phyloP scores from a whole-genome alignment of 2,888 invertebrate genomes.

The Leptodirus hochenwartii region DNA sequence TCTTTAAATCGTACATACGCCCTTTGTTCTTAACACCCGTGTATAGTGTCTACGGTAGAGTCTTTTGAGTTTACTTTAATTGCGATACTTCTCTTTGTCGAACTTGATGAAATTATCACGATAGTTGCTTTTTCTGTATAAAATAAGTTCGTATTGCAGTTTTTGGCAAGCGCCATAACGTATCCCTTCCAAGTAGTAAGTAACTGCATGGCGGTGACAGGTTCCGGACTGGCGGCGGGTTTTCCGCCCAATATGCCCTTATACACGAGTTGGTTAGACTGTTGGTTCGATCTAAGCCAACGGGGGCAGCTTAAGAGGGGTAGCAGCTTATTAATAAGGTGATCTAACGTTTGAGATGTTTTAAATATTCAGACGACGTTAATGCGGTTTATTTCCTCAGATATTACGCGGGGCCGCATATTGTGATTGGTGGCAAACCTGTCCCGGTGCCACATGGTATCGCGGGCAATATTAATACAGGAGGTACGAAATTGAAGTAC shows the following conservation, averaged over 20 bases:
- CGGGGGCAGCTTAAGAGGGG: conserved; percentile 72
- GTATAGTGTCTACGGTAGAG: too few species aligned
- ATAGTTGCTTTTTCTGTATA: too few species aligned
- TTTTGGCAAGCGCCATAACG: conserved; percentile 67
- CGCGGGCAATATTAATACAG: too few species aligned
- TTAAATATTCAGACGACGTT: too few species aligned
- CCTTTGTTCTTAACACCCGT: too few species aligned
- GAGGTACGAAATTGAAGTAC: too few species aligned
- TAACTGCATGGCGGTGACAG: conserved; percentile 76
- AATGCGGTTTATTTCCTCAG: too few species aligned
- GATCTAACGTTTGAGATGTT: too few species aligned
- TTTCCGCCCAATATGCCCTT: conserved; percentile 69
- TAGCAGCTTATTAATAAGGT: conserved; percentile 59
- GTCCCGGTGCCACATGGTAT: too few species aligned
- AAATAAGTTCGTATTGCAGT: conserved; percentile 35
- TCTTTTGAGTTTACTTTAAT: too few species aligned
- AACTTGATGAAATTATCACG: conserved; percentile 4
- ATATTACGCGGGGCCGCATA: conserved; percentile 39
- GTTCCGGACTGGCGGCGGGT: conserved; percentile 64
- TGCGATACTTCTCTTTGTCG: too few species aligned
- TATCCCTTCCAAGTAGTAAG: conserved; percentile 87
- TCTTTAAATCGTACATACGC: too few species aligned
- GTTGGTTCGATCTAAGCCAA: conserved; percentile 60
- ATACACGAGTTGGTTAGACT: conserved; percentile 64
- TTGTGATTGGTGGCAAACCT: conserved; percentile 21